A percentile compares a stretch with the other conserved stretches of the same genome.
Evolutionary conservation across 2,113 vertebrate species (phyloP).

Genomic region (Chelonoidis abingdonii): DNA sequence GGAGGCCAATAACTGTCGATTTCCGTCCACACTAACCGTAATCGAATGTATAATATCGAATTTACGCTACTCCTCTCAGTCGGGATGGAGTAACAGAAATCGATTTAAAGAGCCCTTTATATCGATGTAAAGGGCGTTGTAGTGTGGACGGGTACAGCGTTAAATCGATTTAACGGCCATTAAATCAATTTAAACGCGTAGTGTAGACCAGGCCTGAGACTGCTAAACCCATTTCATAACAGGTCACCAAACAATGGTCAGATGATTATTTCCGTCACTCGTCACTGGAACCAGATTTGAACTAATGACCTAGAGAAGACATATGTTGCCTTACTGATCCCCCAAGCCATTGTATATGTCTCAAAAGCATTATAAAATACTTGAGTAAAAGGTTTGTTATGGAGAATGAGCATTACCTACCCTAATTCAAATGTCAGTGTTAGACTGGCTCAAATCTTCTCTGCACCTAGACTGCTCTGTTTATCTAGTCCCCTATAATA

Average conservation of each 20-base stretch:
- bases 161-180: too few species aligned
- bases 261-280: background rate
- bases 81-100: too few species aligned
- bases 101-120: too few species aligned
- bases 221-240: background rate
- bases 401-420: background rate
- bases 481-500: background rate
- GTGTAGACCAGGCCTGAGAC: background rate
- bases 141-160: too few species aligned
- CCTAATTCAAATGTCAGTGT: background rate
- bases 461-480: background rate
- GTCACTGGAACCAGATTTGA: background rate
- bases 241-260: fast-evolving
- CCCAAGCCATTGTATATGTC: background rate
- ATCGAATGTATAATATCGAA: too few species aligned
- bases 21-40: too few species aligned
- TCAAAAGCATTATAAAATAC: background rate
- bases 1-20: too few species aligned
- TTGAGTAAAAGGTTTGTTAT: background rate
- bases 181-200: too few species aligned
- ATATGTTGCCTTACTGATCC: fast-evolving
- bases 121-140: too few species aligned
- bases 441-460: background rate
- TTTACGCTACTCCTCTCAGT: too few species aligned
- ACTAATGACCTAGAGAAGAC: background rate